phyloP scores from a whole-genome alignment of 2,888 invertebrate genomes.

The Choreutis nemorana region DNA sequence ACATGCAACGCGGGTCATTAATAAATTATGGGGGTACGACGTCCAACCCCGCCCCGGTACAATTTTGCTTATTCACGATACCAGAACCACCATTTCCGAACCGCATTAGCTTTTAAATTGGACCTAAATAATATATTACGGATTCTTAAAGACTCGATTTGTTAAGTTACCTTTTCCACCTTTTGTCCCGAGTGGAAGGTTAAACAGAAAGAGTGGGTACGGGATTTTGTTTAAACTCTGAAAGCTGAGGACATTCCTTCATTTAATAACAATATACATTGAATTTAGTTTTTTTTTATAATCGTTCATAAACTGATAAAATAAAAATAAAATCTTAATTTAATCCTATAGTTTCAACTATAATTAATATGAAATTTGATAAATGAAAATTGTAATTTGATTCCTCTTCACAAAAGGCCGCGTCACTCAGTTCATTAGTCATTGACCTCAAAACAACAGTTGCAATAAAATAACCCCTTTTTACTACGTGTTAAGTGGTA shows the following conservation, averaged over 20 bases:
- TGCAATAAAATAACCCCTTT: slow-evolving; percentile 60
- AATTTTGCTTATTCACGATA: slow-evolving; percentile 50
- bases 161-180: no score
- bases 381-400: no score
- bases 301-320: no score
- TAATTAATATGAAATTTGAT: no score
- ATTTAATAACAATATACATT: no score
- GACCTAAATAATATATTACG: slow-evolving; percentile 47
- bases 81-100: slow-evolving; percentile 33
- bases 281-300: no score
- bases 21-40: slow-evolving; percentile 38
- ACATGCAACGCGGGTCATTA: slow-evolving; percentile 29
- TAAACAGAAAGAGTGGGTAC: no score
- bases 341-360: no score
- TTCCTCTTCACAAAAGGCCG: slow-evolving; percentile 27
- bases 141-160: slow-evolving; percentile 34
- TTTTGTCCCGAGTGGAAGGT: no score
- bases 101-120: slow-evolving; percentile 51
- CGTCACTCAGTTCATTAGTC: slow-evolving; percentile 57
- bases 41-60: slow-evolving; percentile 18
- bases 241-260: no score
- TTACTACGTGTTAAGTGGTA: slow-evolving; percentile 61
- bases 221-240: no score
- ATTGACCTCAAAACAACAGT: slow-evolving; percentile 47
- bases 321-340: no score